Evolutionary conservation across 2,113 vertebrate genomes (phyloP).

Genomic region (Hippocampus mohnikei): DNA sequence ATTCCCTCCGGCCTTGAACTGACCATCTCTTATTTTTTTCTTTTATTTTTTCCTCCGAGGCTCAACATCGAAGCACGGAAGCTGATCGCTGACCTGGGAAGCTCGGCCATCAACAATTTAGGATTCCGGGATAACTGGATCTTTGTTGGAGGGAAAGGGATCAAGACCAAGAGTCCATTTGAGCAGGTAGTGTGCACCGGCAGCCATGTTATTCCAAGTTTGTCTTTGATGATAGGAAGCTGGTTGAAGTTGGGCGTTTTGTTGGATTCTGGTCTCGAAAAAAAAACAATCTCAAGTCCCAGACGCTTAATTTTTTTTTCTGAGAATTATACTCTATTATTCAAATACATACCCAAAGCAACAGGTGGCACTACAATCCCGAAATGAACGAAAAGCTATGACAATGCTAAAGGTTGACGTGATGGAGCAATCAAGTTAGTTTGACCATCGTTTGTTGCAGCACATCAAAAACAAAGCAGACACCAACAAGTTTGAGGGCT

Average conservation of each 20-base stretch:
- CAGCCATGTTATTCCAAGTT: neutral
- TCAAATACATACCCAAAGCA: neutral
- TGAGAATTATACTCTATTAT: neutral
- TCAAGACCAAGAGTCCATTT: constrained; percentile 97
- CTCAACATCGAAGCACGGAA: constrained; percentile 86
- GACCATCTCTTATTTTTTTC: neutral
- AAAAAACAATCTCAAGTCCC: neutral
- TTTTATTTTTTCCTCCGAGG: constrained; percentile 57
- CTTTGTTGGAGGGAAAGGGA: constrained; percentile 96
- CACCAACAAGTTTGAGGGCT: constrained; percentile 96
- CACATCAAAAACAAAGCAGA: constrained; percentile 94
- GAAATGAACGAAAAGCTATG: too few relatives aligned
- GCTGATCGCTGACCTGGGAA: constrained; percentile 85
- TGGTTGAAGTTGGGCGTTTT: neutral
- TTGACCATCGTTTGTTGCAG: constrained; percentile 60
- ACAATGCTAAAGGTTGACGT: too few relatives aligned
- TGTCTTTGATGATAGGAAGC: neutral
- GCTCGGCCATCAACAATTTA: constrained; percentile 75
- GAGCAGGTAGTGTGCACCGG: constrained; percentile 82
- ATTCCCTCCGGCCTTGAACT: neutral
- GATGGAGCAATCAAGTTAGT: neutral
- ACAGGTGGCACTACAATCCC: too few relatives aligned
- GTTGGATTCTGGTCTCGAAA: neutral
- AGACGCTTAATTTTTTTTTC: neutral
- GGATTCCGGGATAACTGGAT: constrained; percentile 96